Conservation (phyloP, 1,140 invertebrate species). For the Zaprionus inermis region DNA sequence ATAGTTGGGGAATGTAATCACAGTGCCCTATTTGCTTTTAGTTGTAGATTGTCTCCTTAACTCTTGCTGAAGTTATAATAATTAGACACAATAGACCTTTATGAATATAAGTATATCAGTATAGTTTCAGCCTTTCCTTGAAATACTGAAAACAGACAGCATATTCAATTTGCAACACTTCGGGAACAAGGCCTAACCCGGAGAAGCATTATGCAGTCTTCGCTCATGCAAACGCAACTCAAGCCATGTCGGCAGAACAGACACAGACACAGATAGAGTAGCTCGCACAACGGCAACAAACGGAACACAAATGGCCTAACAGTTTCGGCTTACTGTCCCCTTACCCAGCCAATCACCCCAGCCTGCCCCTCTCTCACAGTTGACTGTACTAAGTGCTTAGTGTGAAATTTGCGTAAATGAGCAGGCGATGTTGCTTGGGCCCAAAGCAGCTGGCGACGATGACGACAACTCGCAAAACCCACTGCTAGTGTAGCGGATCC, state of each 20-base stretch:
- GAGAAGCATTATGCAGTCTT: not conserved
- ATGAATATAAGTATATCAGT: too few relatives aligned
- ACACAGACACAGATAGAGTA: not conserved
- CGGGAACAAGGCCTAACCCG: not conserved
- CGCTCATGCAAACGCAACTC: not conserved
- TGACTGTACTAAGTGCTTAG: conserved; percentile 54
- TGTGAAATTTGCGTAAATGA: conserved; percentile 70
- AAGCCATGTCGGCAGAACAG: not conserved
- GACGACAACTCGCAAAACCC: conserved; percentile 4
- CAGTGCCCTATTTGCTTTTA: not conserved
- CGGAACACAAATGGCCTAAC: conserved; percentile 39
- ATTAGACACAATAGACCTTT: too few relatives aligned
- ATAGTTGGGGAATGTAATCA: not conserved
- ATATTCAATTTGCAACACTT: too few relatives aligned
- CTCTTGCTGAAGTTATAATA: too few relatives aligned
- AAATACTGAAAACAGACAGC: too few relatives aligned
- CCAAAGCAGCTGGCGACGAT: conserved; percentile 8
- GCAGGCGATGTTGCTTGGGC: conserved; percentile 24
- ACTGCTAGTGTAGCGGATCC: not conserved
- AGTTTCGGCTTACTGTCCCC: conserved; percentile 47
- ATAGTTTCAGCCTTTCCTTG: too few relatives aligned
- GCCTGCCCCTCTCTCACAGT: conserved; percentile 12
- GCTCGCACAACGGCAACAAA: not conserved
- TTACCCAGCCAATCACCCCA: not conserved
- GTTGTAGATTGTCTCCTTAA: too few relatives aligned